Evolutionary conservation across 1,140 invertebrate genomes (phyloP).

Genomic region (Lordiphosa collinella): DNA sequence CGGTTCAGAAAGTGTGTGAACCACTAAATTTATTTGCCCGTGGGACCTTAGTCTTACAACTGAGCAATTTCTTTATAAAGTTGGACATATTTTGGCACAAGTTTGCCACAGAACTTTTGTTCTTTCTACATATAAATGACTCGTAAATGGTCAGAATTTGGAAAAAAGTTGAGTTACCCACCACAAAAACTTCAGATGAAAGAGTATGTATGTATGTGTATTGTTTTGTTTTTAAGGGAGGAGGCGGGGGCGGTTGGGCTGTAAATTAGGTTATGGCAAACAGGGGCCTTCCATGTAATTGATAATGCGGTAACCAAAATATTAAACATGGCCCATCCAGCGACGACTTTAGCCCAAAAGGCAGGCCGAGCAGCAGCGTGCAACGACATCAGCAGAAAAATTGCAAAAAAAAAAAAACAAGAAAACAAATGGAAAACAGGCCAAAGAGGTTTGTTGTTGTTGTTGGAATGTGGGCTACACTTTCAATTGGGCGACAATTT

Average conservation of each 20-base stretch:
- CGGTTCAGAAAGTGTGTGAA: too few species aligned
- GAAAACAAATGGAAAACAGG: slow-evolving; percentile 6
- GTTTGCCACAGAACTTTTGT: too few species aligned
- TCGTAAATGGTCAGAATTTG: too few species aligned
- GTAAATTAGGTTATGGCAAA: slow-evolving; percentile 44
- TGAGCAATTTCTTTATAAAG: too few species aligned
- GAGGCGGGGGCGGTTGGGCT: neutral
- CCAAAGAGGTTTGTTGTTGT: neutral
- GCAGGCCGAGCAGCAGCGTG: neutral
- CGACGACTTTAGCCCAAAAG: neutral
- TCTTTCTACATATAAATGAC: too few species aligned
- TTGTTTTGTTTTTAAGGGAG: too few species aligned
- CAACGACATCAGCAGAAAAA: slow-evolving; percentile 26
- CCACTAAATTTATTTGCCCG: too few species aligned
- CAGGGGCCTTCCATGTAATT: slow-evolving; percentile 38
- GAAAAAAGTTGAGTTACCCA: too few species aligned
- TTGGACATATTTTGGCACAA: too few species aligned
- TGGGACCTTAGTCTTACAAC: too few species aligned
- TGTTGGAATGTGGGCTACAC: slow-evolving; percentile 36
- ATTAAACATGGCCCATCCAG: slow-evolving; percentile 24
- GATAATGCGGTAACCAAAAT: slow-evolving; percentile 38
- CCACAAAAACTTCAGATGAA: too few species aligned
- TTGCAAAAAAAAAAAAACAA: neutral
- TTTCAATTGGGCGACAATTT: slow-evolving; percentile 20
- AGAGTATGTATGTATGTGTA: too few species aligned